Percentiles rank a stretch among this genome's conserved stretches.
These are phyloP conservation scores for Lates japonicus DNA, from an alignment of 2,797 vertebrate genomes.

Conservation along the genomic window DNA sequence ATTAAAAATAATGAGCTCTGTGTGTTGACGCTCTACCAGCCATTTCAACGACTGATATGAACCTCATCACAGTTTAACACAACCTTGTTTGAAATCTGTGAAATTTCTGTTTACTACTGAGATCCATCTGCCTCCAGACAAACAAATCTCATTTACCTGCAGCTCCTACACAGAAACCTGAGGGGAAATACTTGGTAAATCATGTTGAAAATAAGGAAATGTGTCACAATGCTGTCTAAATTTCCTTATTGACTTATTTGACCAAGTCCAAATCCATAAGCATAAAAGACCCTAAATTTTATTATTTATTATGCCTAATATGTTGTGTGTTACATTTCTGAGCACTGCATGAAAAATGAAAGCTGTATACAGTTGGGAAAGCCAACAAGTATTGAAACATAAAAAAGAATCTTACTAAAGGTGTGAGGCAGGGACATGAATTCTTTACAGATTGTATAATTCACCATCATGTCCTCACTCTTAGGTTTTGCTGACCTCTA, in stretches of 20 bases:
- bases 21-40: neutral
- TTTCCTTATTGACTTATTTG: neutral
- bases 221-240: neutral
- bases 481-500: neutral
- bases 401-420: neutral
- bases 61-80: neutral
- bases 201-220: constrained; percentile 3
- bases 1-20: constrained; percentile 19
- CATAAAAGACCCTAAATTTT: neutral
- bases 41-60: neutral
- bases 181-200: neutral
- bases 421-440: neutral
- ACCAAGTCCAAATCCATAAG: neutral
- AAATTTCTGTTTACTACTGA: neutral
- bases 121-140: neutral
- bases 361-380: neutral
- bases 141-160: constrained; percentile 1
- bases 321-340: neutral
- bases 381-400: neutral
- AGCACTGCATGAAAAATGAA: neutral
- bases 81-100: neutral
- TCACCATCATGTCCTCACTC: too few species aligned
- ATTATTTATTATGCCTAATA: neutral
- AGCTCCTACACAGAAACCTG: neutral
- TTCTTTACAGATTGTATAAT: neutral